Evolutionary conservation across 2,113 vertebrate species (phyloP), one percentile per base, ranked within the genome.

Genomic region (Gracilinanus agilis): DNA sequence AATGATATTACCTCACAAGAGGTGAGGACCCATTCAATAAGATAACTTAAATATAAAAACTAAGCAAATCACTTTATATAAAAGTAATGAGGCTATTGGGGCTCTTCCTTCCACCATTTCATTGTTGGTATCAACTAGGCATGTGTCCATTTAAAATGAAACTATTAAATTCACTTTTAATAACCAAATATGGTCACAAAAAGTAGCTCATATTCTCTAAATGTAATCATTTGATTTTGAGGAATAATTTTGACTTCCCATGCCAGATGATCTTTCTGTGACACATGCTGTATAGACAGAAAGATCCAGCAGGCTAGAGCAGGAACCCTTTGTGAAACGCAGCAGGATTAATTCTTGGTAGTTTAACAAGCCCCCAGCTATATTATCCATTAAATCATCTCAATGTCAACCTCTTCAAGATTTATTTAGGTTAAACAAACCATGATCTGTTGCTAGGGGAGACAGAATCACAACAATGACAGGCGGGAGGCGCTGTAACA

Each of bases 361-460:
- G 75, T 96, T 97, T 96, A 98, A 96, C 94, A 97, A 95, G 94
- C 95, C 92, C 90, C 93, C 95, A 96, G 49, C 92, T 93, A 0
- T 94, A 88, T 95, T 97, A 96, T 91, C 53, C 93, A 90, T 91
- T 96, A 96, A 98, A 97, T 97, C 91, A 54, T 94, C 40, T 12
- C 93, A 92, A 0, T 96, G 96, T 97, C 98, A 97, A 90, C 88
- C 54, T 96, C 94, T 97, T 97, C 89, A 97, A 97, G 97, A 98
- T 97, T 92, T 97, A 92, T 91, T 96, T 88, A 95, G 90, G 93
- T 97, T 98, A 97, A 97, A 98, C 95, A 98, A 98, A 96, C 89
- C 90, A 92, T 93, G 96, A 88, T 88, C 94, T 97, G 95, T 98
- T 98, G 97, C 98, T 98, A 98, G 96, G 96, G 96, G 96, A 98